These are phyloP conservation scores for Rhyacichthys aspro DNA, from an alignment of 2,797 vertebrate genomes.

Conservation along the genomic window DNA sequence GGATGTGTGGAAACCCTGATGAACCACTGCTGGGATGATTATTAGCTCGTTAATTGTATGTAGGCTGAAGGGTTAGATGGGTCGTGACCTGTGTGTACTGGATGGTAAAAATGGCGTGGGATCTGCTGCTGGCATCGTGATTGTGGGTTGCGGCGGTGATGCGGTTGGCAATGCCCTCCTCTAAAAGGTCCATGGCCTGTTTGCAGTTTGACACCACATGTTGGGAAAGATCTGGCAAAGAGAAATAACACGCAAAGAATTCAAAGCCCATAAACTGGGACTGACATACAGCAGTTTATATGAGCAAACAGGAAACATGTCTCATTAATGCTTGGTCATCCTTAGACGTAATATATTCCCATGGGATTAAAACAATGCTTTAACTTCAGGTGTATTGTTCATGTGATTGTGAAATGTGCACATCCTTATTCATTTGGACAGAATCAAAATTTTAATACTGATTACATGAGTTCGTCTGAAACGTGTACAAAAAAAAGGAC, in stretches of 20 bases:
- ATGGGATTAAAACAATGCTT: conserved; percentile 7
- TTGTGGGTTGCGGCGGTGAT: conserved; percentile 96
- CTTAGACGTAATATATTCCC: conserved; percentile 21
- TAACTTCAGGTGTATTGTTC: conserved; percentile 16
- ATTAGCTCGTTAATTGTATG: background rate
- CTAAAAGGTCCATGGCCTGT: conserved; percentile 90
- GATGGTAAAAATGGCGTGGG: conserved; percentile 97
- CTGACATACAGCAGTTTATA: too few relatives aligned
- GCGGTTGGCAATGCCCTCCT: conserved; percentile 94
- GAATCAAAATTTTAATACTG: background rate
- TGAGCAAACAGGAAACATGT: conserved; percentile 41
- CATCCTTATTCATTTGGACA: background rate
- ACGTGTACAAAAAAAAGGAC: background rate
- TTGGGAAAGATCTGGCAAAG: conserved; percentile 88
- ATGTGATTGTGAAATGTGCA: background rate
- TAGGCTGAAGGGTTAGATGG: background rate
- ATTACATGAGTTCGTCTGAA: too few relatives aligned
- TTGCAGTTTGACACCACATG: conserved; percentile 92
- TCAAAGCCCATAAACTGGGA: background rate
- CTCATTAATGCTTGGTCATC: conserved; percentile 21
- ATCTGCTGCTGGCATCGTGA: conserved; percentile 97
- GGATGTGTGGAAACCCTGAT: too few relatives aligned
- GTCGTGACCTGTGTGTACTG: conserved; percentile 91
- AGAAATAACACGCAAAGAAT: conserved; percentile 3
- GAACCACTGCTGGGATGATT: too few relatives aligned